A percentile compares a stretch with the other conserved stretches of the same genome.
These are phyloP conservation scores for Crotalus helleri DNA, from an alignment of 2,113 vertebrate genomes.

Conservation along the genomic window DNA sequence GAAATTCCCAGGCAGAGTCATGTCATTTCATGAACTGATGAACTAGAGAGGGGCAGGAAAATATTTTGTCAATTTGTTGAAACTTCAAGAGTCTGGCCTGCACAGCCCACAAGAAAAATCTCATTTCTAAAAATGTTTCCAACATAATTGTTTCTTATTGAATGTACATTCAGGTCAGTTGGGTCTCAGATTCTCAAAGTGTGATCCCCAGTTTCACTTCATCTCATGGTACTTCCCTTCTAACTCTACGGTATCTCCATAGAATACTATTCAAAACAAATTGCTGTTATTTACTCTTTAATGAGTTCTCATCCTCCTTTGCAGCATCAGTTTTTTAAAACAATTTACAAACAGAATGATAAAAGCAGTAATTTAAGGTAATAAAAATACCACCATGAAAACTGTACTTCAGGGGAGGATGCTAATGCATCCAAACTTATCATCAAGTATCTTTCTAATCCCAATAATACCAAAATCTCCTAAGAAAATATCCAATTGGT, in stretches of 20 bases:
- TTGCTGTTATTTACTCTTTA: background rate
- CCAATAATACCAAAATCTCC: background rate
- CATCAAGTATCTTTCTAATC: background rate
- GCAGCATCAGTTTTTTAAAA: background rate
- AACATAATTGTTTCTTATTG: background rate
- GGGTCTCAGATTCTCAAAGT: background rate
- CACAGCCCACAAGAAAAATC: background rate
- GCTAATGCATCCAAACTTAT: background rate
- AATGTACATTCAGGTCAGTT: background rate
- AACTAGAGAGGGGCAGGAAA: background rate
- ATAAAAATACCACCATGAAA: background rate
- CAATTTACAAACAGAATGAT: background rate
- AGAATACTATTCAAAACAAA: background rate
- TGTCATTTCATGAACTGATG: constrained; percentile 27
- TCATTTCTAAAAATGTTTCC: background rate
- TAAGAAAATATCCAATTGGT: background rate
- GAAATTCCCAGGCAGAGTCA: constrained; percentile 6
- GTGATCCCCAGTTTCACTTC: background rate
- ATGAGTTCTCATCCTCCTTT: background rate
- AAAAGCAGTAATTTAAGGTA: background rate
- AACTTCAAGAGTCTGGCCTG: background rate
- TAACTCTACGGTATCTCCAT: background rate
- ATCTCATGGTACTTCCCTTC: background rate
- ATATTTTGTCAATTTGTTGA: background rate
- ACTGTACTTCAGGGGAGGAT: background rate